Conservation (phyloP, 2,888 invertebrate genomes). For the Autographa pulchrina region DNA sequence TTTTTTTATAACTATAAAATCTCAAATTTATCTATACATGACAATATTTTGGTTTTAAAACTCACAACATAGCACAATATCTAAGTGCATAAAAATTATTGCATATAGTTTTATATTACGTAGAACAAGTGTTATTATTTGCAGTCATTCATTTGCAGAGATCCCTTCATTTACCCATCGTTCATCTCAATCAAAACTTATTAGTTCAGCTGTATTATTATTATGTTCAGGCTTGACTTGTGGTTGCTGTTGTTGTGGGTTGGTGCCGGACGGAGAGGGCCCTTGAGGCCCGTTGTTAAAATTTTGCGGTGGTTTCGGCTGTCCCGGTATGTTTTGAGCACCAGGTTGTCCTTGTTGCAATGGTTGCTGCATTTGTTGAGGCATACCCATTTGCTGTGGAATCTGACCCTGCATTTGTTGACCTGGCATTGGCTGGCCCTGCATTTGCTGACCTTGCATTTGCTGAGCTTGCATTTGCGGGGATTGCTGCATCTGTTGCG, state of each 20-base stretch:
- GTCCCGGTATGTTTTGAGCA: conserved; percentile 60
- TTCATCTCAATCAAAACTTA: conserved; percentile 92
- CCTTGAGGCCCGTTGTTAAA: conserved; percentile 66
- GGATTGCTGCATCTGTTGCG: conserved; percentile 47
- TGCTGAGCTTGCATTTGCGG: conserved; percentile 54
- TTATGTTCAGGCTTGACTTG: conserved; percentile 81
- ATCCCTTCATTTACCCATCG: conserved; percentile 55
- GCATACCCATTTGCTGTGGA: conserved; percentile 62
- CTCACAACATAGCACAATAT: conserved; percentile 55
- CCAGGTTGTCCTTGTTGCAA: conserved; percentile 61
- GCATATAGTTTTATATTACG: conserved; percentile 61
- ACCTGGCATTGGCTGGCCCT: conserved; percentile 21
- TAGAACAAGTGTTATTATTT: conserved; percentile 56
- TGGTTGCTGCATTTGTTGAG: conserved; percentile 62
- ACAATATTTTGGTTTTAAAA: conserved; percentile 64
- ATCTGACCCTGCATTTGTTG: conserved; percentile 51
- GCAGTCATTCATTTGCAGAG: conserved; percentile 73
- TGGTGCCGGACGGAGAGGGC: conserved; percentile 56
- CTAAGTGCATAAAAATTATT: conserved; percentile 64
- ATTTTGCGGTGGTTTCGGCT: conserved; percentile 67
- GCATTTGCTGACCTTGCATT: conserved; percentile 47
- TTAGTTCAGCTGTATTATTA: conserved; percentile 93
- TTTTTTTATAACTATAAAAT: conserved; percentile 43
- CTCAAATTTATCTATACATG: conserved; percentile 63
- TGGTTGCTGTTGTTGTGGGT: conserved; percentile 73